Evolutionary conservation across 1,140 invertebrate species (phyloP), one percentile per base, ranked within the genome.

Genomic region (Himalopsyche phryganea): DNA sequence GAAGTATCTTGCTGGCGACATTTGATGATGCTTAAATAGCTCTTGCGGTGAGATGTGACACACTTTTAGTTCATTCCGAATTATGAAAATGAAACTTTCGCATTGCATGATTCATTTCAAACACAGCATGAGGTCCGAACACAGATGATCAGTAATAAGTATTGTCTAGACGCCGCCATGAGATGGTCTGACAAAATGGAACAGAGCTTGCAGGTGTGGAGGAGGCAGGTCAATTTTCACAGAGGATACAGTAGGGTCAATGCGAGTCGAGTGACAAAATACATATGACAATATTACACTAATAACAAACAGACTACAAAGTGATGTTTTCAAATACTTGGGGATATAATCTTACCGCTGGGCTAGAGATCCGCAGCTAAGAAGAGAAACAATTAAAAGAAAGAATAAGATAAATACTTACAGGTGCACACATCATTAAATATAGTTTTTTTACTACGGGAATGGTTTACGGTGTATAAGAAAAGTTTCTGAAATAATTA

Each of bases 351-450:
- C 63, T 65, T 65, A 65, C 63, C 63, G 38, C 54, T 58, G 59
- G 63, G 63, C 56, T 65, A 65, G 63, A 61, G 58, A 56, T 65
- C 63, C 63, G 63, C 63, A 50, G 58, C 63, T 65, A 49, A 65
- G 55, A 56, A 55, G 52, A 48, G 51, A 61, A 61, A 61, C 53
- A 65, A 51, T 55, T 57, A 44, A 58, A 58, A 65, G 47, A 58
- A 65, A 61, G 50, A 65, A 47, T 56, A 48, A 56, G 53, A 56
- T 56, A 56, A 35, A 54, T 54, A 45, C 36, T 36, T 52, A 42
- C 32, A 54, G 32, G 51, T 54, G 51, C 51, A 54, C 23, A 40
- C 15, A 40, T 40, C 5, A 40, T 40, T n/a, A 40, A n/a, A 40
- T 40, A 40, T 35, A 7, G 33, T 11, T 40, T 13, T 28, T 28